A percentile compares a stretch with the other conserved stretches of the same genome.
Evolutionary conservation across 2,888 invertebrate species (phyloP).

Genomic region (Bruchidius siliquastri): DNA sequence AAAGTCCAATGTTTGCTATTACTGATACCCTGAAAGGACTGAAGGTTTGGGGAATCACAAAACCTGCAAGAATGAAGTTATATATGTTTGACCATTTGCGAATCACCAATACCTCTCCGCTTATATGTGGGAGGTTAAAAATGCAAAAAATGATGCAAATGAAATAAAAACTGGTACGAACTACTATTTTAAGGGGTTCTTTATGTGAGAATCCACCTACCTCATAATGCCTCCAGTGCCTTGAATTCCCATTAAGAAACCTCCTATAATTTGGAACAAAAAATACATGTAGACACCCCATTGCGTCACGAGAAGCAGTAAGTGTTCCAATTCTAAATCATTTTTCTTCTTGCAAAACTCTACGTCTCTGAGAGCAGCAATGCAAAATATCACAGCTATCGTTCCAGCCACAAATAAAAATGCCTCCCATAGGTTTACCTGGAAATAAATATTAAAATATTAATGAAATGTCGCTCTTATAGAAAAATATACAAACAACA

Average conservation of each 20-base stretch:
- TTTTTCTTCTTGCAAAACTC: slow-evolving; percentile 23
- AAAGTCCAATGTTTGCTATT: no score
- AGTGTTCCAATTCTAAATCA: slow-evolving; percentile 65
- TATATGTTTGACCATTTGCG: no score
- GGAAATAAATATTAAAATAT: slow-evolving; percentile 27
- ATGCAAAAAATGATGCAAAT: no score
- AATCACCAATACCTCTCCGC: no score
- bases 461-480: neutral
- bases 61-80: no score
- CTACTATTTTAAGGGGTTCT: neutral
- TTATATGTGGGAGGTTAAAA: no score
- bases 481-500: no score
- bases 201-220: slow-evolving; percentile 11
- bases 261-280: slow-evolving; percentile 77
- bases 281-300: slow-evolving; percentile 81
- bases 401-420: slow-evolving; percentile 30
- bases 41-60: no score
- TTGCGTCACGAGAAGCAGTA: slow-evolving; percentile 76
- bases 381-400: slow-evolving; percentile 27
- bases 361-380: slow-evolving; percentile 26
- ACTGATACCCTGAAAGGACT: no score
- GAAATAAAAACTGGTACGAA: no score
- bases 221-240: slow-evolving; percentile 32
- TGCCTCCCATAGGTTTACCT: slow-evolving; percentile 54
- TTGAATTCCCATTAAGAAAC: slow-evolving; percentile 55